Evolutionary conservation across 1,140 invertebrate species (phyloP), one percentile per base, ranked within the genome.

Genomic region (Homalodisca vitripennis): DNA sequence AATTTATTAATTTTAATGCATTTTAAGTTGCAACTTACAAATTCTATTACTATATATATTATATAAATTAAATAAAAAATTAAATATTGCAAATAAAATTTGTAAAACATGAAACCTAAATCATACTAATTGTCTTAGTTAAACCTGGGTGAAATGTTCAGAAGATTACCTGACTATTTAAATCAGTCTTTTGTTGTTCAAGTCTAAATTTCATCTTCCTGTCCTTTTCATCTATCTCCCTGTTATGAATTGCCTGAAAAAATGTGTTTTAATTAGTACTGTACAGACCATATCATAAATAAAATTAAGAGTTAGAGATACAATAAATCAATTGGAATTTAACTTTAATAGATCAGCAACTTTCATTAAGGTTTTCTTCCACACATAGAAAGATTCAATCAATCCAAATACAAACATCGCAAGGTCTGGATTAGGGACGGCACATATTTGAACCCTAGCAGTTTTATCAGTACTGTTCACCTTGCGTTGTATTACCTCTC

Each of bases 111-210:
- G 32, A 34, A 34, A 62, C 6, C 12, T 62, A 20, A 55, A 55
- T 20, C 17, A 55, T 55, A 26, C 20, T 55, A 6, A 12, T 22
- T 20, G 6, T n/a, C 34, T 41, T 41, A 10, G 17, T 41, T 41
- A 17, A 6, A 41, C 6, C 17, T 10, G 34, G 34, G 17, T 41
- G 53, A n/a, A n/a, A n/a, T n/a, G n/a, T n/a, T n/a, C n/a, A n/a
- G 75, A 73, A 84, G 78, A 77, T 81, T 82, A 77, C 85, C 79
- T 78, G 83, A 79, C 83, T 81, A 82, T 76, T 86, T 78, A 86
- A 80, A 75, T 86, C 84, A 71, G 81, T 83, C 72, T 79, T 82
- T 78, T 81, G 84, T 77, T 83, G 82, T 75, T 83, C 84, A 73
- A 84, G 77, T 76, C 78, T 83, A 73, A 80, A 80, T 74, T 79